These are phyloP conservation scores for Cetonia aurata DNA, from an alignment of 2,888 invertebrate genomes.

Conservation along the genomic window DNA sequence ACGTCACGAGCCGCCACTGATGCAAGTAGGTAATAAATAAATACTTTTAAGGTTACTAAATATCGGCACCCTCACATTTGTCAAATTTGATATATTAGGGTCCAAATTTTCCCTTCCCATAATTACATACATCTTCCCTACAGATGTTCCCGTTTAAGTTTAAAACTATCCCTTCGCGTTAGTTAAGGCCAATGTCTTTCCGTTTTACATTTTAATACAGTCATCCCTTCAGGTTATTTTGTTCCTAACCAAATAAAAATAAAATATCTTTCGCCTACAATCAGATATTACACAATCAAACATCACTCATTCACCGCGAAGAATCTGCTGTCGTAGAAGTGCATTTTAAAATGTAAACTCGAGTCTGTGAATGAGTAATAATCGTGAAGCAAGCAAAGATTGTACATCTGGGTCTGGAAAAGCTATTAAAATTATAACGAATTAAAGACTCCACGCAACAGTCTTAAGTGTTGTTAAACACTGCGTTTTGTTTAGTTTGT, in stretches of 20 bases:
- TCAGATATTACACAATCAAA: no score
- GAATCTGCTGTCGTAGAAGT: background rate
- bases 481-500: background rate
- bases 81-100: constrained; percentile 35
- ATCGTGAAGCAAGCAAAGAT: background rate
- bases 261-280: no score
- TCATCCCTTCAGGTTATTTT: no score
- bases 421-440: constrained; percentile 43
- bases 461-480: constrained; percentile 3
- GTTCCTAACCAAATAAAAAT: no score
- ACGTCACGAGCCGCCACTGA: no score
- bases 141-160: constrained; percentile 26
- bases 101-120: background rate
- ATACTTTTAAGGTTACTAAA: no score
- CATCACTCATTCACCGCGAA: no score
- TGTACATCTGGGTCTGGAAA: constrained; percentile 44
- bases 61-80: constrained; percentile 3
- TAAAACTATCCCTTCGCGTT: no score
- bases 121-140: constrained; percentile 32
- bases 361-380: no score
- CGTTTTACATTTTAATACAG: no score
- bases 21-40: no score
- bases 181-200: no score
- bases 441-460: constrained; percentile 6
- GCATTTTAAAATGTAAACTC: background rate